A percentile compares a stretch with the other conserved stretches of the same genome.
phyloP scores from a whole-genome alignment of 1,140 invertebrate genomes.

The Oreohelix idahoensis region DNA sequence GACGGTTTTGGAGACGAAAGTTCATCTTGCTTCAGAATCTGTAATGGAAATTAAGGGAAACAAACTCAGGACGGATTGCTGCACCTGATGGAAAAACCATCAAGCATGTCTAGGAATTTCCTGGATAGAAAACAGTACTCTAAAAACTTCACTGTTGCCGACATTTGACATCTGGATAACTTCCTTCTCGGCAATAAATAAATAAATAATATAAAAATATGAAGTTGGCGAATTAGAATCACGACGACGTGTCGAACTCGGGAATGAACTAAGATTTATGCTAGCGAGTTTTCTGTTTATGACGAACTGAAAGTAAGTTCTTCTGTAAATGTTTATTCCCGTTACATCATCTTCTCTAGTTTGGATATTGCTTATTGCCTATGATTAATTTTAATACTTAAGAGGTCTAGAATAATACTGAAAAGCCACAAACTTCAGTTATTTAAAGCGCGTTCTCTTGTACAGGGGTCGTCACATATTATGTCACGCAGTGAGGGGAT shows the following conservation, averaged over 20 bases:
- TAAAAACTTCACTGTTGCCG: not conserved
- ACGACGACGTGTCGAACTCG: not conserved
- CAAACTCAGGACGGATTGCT: not conserved
- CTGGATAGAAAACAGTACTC: not conserved
- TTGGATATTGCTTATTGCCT: too few relatives aligned
- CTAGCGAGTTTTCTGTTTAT: too few relatives aligned
- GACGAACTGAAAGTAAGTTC: too few relatives aligned
- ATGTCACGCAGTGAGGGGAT: too few relatives aligned
- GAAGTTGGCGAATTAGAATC: not conserved
- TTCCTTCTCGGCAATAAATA: constrained; percentile 11
- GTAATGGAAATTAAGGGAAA: constrained; percentile 8
- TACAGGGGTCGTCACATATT: too few relatives aligned
- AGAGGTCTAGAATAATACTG: too few relatives aligned
- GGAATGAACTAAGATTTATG: not conserved
- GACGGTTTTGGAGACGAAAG: not conserved
- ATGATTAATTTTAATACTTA: too few relatives aligned
- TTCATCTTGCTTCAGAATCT: not conserved
- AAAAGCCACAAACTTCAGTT: too few relatives aligned
- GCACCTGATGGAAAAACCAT: not conserved
- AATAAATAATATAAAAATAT: not conserved
- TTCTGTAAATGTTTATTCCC: too few relatives aligned
- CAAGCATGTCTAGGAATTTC: not conserved
- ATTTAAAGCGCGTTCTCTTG: too few relatives aligned
- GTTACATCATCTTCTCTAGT: too few relatives aligned
- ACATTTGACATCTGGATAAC: constrained; percentile 1